phyloP scores from a whole-genome alignment of 2,113 vertebrate genomes.

The Parotia lawesii region DNA sequence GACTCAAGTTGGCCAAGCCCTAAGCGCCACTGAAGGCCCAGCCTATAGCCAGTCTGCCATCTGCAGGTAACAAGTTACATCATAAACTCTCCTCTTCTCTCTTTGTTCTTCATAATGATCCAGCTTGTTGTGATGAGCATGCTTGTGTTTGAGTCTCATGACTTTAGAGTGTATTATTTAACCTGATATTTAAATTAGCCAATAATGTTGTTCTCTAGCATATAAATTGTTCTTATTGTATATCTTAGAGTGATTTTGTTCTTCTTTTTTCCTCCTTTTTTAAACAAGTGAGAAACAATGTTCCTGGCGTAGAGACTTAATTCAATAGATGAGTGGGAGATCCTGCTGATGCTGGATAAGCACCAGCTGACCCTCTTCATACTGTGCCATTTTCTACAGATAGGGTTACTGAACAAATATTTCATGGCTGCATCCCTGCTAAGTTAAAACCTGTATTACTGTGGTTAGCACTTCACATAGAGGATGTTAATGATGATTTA shows the following conservation, averaged over 20 bases:
- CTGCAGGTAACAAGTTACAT: constrained; percentile 89
- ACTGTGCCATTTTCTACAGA: constrained; percentile 59
- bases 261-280: background rate
- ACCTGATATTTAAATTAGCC: background rate
- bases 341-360: constrained; percentile 42
- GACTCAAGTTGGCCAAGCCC: constrained; percentile 98
- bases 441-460: constrained; percentile 37
- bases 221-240: background rate
- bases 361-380: constrained; percentile 47
- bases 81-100: constrained; percentile 32
- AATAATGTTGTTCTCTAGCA: background rate
- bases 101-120: background rate
- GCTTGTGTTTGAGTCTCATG: background rate
- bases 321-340: constrained; percentile 34
- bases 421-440: constrained; percentile 56
- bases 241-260: background rate
- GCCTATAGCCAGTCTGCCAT: constrained; percentile 99
- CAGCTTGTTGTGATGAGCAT: background rate
- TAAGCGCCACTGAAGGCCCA: constrained; percentile 95
- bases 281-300: constrained; percentile 39
- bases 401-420: constrained; percentile 46
- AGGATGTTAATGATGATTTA: constrained; percentile 51
- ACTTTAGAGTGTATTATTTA: background rate
- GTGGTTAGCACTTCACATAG: constrained; percentile 35
- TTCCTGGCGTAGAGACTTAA: constrained; percentile 17